Base-by-base conservation (phyloP, 2,888 invertebrate genomes). In the Euspilapteryx auroguttella region DNA sequence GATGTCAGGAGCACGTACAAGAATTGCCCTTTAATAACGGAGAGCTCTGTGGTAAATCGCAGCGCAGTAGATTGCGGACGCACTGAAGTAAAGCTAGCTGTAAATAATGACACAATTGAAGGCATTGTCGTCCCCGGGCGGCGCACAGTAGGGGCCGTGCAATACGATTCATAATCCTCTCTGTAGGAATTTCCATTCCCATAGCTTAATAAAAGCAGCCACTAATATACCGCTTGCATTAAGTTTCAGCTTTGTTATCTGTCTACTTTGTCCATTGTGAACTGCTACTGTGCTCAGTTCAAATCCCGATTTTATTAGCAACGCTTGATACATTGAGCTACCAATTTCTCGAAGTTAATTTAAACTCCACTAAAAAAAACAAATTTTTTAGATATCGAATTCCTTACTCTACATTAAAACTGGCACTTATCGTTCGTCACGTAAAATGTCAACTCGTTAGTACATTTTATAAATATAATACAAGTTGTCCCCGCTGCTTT, bases 1-100 rank as follows among this genome's bases (percentile, higher is more conserved):
- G 63, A 63, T 51, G 52, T 51, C 51, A 51, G 59, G 45, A 52
- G 52, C 64, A 66, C 65, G 62, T 65, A 57, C 55, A 48, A 55
- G 59, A 65, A 68, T 66, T 62, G 61, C 65, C 55, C 61, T 65
- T 59, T 66, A 69, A 69, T 71, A 68, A 68, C 68, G 57, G 61
- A 55, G 47, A 54, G 48, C 47, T n/a, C n/a, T 50, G 50, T 51
- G 55, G 59, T 55, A 58, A 59, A 62, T 62, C 58, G 59, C 59
- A 55, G 59, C 58, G 59, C 59, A 55, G 59, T 59, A 61, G 64
- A 69, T 66, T 68, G 55, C 55, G 57, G 56, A 51, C 57, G 52
- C 52, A 56, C 58, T 57, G 54, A 53, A 53, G 47, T 49, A 47
- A 17, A 49, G 46, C 47, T 69, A 71, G 65, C 71, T 68, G 71